phyloP scores from a whole-genome alignment of 2,797 vertebrate species.

The Erethizon dorsatum region DNA sequence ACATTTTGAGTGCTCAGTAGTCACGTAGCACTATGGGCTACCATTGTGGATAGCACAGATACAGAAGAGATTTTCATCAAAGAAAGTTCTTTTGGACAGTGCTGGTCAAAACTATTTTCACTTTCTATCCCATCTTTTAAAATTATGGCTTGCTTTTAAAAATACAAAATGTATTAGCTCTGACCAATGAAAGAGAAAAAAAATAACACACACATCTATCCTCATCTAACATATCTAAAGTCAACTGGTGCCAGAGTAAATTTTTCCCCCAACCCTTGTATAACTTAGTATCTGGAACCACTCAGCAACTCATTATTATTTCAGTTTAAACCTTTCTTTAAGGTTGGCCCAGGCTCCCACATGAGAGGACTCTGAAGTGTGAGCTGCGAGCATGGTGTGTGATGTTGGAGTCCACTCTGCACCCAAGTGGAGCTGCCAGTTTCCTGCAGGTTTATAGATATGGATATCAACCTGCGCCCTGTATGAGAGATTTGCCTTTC shows the following conservation, averaged over 20 bases:
- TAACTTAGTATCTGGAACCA: conserved; percentile 56
- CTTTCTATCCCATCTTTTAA: conserved; percentile 47
- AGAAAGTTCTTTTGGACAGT: not conserved
- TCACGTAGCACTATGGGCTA: not conserved
- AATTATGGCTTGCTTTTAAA: conserved; percentile 52
- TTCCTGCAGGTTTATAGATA: not conserved
- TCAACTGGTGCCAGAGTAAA: conserved; percentile 56
- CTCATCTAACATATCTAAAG: conserved; percentile 58
- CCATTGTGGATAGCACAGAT: not conserved
- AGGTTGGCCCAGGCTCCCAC: not conserved
- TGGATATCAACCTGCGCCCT: not conserved
- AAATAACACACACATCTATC: not conserved
- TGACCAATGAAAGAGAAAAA: conserved; percentile 11
- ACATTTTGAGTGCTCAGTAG: not conserved
- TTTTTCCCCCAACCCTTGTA: conserved; percentile 2
- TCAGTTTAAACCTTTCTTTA: conserved; percentile 8
- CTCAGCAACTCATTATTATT: conserved; percentile 7
- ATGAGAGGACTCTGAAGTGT: not conserved
- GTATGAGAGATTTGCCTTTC: not conserved
- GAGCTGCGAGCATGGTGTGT: not conserved
- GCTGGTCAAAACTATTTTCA: not conserved
- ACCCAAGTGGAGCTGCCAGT: not conserved
- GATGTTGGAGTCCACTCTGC: not conserved
- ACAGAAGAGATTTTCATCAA: not conserved
- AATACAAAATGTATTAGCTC: conserved; percentile 27